phyloP scores from a whole-genome alignment of 2,113 vertebrate species.

The Oreochromis spilurus region DNA sequence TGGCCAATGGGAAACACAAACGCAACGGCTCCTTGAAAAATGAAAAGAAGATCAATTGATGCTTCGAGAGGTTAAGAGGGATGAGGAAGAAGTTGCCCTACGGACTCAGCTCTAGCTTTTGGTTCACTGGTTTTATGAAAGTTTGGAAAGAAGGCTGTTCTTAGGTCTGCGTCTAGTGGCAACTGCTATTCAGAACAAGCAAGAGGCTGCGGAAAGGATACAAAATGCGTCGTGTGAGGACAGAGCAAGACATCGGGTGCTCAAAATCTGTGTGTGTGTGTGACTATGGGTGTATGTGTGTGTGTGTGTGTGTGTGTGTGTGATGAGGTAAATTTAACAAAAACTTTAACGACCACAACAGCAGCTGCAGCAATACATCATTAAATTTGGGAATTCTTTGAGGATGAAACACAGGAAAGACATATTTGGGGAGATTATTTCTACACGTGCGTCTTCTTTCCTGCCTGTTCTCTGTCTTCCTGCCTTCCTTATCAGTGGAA shows the following conservation, averaged over 20 bases:
- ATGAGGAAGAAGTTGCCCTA: conserved; percentile 43
- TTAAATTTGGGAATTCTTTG: conserved; percentile 29
- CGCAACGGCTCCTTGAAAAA: conserved; percentile 86
- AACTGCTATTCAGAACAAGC: conserved; percentile 44
- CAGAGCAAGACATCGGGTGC: conserved; percentile 36
- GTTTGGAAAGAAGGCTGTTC: conserved; percentile 24
- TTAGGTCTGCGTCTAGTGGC: conserved; percentile 47
- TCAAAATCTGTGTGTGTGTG: conserved; percentile 38
- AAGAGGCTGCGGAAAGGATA: conserved; percentile 57
- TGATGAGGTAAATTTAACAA: conserved; percentile 43
- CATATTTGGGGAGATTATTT: conserved; percentile 1
- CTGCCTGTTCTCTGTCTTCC: conserved; percentile 14
- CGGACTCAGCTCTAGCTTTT: conserved; percentile 39
- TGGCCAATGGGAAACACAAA: conserved; percentile 90
- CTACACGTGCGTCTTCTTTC: not conserved
- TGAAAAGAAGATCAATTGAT: conserved; percentile 94
- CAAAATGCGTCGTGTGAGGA: conserved; percentile 62
- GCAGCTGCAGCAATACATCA: conserved; percentile 38
- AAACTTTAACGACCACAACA: conserved; percentile 30
- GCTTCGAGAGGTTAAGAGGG: conserved; percentile 2
- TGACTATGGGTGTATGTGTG: conserved; percentile 20
- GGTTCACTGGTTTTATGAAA: conserved; percentile 22
- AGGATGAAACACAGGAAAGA: conserved; percentile 30
- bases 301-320: not conserved
- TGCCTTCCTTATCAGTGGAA: conserved; percentile 3